Evolutionary conservation across 2,888 invertebrate genomes (phyloP).

Genomic region (Drosophila anomelani): DNA sequence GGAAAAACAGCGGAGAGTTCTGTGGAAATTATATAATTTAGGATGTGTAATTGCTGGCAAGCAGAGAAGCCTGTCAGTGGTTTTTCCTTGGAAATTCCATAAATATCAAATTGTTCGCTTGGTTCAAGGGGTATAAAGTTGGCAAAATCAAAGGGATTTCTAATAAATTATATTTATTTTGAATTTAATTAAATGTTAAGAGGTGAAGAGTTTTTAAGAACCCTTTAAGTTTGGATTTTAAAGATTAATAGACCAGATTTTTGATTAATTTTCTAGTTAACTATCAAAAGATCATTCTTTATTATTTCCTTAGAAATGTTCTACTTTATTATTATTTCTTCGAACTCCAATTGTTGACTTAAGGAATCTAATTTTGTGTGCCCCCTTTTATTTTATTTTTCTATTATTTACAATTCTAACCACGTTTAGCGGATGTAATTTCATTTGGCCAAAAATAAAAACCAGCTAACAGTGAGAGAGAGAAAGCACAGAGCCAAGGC

Average conservation of each 20-base stretch:
- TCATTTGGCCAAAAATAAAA: slow-evolving; percentile 24
- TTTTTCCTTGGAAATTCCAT: slow-evolving; percentile 24
- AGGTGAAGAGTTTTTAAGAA: neutral
- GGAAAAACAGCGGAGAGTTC: slow-evolving; percentile 10
- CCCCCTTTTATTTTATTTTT: neutral
- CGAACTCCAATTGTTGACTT: slow-evolving; percentile 1
- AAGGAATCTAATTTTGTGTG: neutral
- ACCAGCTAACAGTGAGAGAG: slow-evolving; percentile 9
- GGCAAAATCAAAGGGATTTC: neutral
- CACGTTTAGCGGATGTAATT: slow-evolving; percentile 55
- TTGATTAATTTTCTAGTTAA: too few species aligned
- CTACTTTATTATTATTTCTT: neutral
- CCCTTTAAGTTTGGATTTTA: too few species aligned
- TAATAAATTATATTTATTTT: neutral
- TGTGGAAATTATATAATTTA: slow-evolving; percentile 20
- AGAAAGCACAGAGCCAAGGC: slow-evolving; percentile 10
- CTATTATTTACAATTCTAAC: slow-evolving; percentile 45
- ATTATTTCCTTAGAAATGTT: neutral
- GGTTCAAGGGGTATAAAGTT: neutral
- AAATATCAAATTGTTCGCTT: slow-evolving; percentile 6
- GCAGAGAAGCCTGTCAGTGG: slow-evolving; percentile 13
- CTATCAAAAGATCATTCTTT: neutral
- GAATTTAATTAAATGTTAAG: neutral
- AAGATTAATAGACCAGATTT: too few species aligned
- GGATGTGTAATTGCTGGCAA: slow-evolving; percentile 25